phyloP scores from a whole-genome alignment of 2,113 vertebrate genomes.

The Polypterus senegalus region DNA sequence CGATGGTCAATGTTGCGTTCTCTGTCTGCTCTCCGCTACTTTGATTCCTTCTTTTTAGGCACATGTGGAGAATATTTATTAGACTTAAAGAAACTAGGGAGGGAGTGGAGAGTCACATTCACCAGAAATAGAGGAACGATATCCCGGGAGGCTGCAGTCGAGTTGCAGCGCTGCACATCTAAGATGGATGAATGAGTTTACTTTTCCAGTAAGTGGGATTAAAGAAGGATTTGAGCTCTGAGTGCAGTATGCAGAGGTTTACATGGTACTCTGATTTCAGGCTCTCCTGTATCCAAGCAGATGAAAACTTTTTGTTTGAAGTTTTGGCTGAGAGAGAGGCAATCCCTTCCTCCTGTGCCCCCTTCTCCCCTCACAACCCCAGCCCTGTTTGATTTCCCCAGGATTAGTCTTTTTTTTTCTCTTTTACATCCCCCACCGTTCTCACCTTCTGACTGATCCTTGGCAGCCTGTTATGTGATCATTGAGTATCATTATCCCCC shows the following conservation, averaged over 20 bases:
- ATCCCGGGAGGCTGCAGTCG: conserved; percentile 52
- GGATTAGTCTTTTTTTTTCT: conserved; percentile 43
- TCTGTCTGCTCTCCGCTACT: too few species aligned
- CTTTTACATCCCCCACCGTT: conserved; percentile 75
- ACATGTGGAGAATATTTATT: too few species aligned
- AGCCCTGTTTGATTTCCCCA: conserved; percentile 76
- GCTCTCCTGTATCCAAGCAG: conserved; percentile 60
- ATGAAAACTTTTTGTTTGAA: conserved; percentile 56
- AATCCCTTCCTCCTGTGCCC: conserved; percentile 56
- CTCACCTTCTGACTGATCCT: conserved; percentile 87
- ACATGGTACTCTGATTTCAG: conserved; percentile 55
- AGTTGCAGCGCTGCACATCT: too few species aligned
- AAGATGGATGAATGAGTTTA: conserved; percentile 27
- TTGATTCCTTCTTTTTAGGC: too few species aligned
- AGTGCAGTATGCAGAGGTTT: conserved; percentile 60
- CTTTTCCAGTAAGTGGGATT: conserved; percentile 50
- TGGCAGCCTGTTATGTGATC: conserved; percentile 67
- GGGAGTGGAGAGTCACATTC: too few species aligned
- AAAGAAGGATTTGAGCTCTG: conserved; percentile 47
- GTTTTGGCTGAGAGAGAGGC: conserved; percentile 58
- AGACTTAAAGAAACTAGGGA: too few species aligned
- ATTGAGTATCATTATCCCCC: conserved; percentile 54
- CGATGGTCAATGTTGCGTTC: too few species aligned
- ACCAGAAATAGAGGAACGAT: conserved; percentile 49
- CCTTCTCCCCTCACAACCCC: conserved; percentile 10